Evolutionary conservation across 53 echinoderm and acorn worm species (phyloP).

Genomic region (Henricia sp.): DNA sequence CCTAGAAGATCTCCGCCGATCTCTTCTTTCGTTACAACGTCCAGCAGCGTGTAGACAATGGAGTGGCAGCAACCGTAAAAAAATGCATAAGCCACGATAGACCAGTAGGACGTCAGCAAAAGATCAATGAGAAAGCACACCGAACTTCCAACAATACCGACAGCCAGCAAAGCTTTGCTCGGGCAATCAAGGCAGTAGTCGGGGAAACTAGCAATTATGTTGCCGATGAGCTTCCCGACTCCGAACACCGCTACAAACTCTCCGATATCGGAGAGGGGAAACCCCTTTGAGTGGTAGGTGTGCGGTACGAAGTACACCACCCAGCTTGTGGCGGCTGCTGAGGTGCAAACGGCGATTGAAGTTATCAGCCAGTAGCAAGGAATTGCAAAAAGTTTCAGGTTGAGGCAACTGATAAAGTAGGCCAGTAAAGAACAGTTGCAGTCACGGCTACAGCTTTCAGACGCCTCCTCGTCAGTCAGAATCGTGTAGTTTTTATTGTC

Average conservation of each 20-base stretch:
- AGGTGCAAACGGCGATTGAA: not conserved
- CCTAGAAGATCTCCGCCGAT: not conserved
- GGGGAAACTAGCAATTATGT: not conserved
- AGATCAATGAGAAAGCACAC: not conserved
- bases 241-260: slow-evolving; percentile 10
- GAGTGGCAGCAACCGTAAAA: not conserved
- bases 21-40: not conserved
- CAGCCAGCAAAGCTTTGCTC: not conserved
- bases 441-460: too few relatives aligned
- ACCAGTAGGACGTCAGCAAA: not conserved
- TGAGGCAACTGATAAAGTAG: too few relatives aligned
- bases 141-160: not conserved
- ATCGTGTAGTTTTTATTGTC: too few relatives aligned
- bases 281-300: not conserved
- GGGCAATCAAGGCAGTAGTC: not conserved
- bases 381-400: not conserved
- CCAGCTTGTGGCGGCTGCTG: not conserved
- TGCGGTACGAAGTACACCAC: not conserved
- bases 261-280: not conserved
- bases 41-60: not conserved
- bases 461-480: too few relatives aligned
- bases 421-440: too few relatives aligned
- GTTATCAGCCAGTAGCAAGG: not conserved
- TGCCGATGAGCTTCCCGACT: not conserved
- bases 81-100: not conserved